Evolutionary conservation across 2,888 invertebrate genomes (phyloP), one percentile per base, ranked within the genome.

Genomic region (Sicus ferrugineus): DNA sequence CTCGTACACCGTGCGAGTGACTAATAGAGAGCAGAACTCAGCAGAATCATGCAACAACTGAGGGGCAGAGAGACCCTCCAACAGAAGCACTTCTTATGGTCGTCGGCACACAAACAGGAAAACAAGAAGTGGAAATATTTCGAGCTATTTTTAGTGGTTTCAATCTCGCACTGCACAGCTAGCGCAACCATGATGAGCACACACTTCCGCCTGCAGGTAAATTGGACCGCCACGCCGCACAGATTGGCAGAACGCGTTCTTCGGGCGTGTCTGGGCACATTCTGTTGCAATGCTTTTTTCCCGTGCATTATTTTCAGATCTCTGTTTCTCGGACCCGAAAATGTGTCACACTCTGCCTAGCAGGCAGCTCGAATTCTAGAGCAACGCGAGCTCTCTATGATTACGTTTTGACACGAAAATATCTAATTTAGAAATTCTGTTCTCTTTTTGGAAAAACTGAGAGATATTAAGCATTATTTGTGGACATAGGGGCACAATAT

Each of bases 131-230:
- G 58, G 50, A 58, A 67, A 30, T 54, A 56, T 67, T 59, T 67
- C n/a, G 28, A 14, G 28, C 48, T 67, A 67, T 67, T 59, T 67
- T 67, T 67, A 59, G 59, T 30, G 4, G 21, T 30, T 34, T 28
- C 4, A 7, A 54, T 19, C 38, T 42, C 14, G 26, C 14, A 31
- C 28, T 48, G 59, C 59, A 48, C 56, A 58, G 58, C 46, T 26
- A 46, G 42, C 42, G 34, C 11, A 30, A 19, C 28, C n/a, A 42
- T 50, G 50, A 58, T 59, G 67, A 14, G 48, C 23, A 14, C 14
- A 58, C 58, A 59, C 59, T 67, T 67, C 67, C 67, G 67, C 67
- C 67, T 67, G 67, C 67, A 67, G 58, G 58, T 67, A 19, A 67
- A 59, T 42, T 28, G 28, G 54, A 54, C 6, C 26, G 28, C n/a